Conservation (phyloP, 2,113 vertebrate species). For the Nibea coibor region DNA sequence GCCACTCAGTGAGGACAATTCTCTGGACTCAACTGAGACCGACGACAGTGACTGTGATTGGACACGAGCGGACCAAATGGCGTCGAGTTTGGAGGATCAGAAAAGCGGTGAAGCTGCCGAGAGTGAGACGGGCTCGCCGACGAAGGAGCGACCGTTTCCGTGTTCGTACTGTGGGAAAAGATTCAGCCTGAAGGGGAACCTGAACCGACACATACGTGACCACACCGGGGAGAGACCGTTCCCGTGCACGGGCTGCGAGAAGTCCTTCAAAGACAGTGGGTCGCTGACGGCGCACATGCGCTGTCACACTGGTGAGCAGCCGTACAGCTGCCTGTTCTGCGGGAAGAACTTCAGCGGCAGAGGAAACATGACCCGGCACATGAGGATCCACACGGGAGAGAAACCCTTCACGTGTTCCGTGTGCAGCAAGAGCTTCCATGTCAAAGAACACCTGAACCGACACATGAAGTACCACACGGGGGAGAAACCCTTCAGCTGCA, state of each 20-base stretch:
- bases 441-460: not conserved
- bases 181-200: conserved; percentile 61
- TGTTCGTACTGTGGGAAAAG: conserved; percentile 61
- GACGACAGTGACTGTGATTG: conserved; percentile 42
- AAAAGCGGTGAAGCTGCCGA: not conserved
- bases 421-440: not conserved
- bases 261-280: conserved; percentile 58
- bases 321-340: conserved; percentile 51
- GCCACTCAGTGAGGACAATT: conserved; percentile 21
- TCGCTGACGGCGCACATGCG: conserved; percentile 59
- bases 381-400: not conserved
- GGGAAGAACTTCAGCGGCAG: not conserved
- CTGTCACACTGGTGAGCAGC: conserved; percentile 65
- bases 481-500: not conserved
- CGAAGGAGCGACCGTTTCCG: conserved; percentile 50
- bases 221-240: conserved; percentile 64
- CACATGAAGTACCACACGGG: conserved; percentile 2
- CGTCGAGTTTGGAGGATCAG: accelerated
- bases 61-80: not conserved
- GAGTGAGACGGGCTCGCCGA: not conserved
- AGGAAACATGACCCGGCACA: not conserved
- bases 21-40: not conserved
- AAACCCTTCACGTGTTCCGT: not conserved
- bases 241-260: conserved; percentile 44
- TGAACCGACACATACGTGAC: conserved; percentile 60